Percentiles rank a stretch among this genome's conserved stretches.
Evolutionary conservation across 2,888 invertebrate genomes (phyloP).

Genomic region (Cephus pulcher): DNA sequence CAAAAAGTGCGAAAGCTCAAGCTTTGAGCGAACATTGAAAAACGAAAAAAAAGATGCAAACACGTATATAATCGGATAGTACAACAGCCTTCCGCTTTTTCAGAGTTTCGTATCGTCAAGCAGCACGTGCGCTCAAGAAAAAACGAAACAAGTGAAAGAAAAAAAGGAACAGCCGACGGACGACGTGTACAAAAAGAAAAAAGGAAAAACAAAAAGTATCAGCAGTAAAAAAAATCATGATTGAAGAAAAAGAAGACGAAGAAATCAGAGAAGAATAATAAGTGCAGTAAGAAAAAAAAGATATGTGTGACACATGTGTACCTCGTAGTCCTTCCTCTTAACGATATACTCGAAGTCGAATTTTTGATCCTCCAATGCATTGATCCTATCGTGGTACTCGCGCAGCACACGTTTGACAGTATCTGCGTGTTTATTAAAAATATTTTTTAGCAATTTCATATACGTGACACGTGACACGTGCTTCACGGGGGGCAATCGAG

Average conservation of each 20-base stretch:
- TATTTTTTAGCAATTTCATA: too few species aligned
- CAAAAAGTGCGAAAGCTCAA: too few species aligned
- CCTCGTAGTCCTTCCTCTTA: constrained; percentile 98
- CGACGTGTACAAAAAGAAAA: constrained; percentile 2
- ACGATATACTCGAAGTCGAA: constrained; percentile 99
- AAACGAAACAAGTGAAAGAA: constrained; percentile 18
- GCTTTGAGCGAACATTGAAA: constrained; percentile 2
- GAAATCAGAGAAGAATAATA: constrained; percentile 1
- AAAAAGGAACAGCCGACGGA: background rate
- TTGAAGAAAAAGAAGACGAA: constrained; percentile 17
- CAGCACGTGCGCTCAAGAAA: constrained; percentile 2
- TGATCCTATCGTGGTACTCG: constrained; percentile 91
- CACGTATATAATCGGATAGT: background rate
- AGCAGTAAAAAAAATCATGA: constrained; percentile 23
- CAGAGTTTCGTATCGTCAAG: too few species aligned
- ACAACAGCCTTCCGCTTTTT: too few species aligned
- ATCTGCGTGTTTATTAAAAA: constrained; percentile 70
- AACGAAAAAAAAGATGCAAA: constrained; percentile 3
- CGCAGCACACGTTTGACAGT: constrained; percentile 80
- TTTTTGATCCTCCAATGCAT: constrained; percentile 91
- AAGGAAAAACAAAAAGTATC: constrained; percentile 3
- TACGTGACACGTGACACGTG: too few species aligned
- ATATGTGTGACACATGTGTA: constrained; percentile 67
- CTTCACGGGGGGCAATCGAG: too few species aligned
- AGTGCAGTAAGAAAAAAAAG: constrained; percentile 10